Conservation (phyloP, 2,888 invertebrate genomes). For the Apamea sordens region DNA sequence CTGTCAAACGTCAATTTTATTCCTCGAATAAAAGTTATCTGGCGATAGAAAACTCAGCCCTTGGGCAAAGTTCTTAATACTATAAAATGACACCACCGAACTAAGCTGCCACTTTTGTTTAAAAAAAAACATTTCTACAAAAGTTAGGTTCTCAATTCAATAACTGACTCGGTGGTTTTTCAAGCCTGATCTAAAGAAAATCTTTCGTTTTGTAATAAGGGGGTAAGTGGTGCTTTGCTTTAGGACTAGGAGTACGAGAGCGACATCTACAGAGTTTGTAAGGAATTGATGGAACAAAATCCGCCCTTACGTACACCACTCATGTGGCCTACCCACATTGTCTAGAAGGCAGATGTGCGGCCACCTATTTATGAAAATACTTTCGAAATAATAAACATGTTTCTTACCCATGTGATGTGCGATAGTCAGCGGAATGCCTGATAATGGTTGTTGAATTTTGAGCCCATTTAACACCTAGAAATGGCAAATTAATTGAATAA, state of each 20-base stretch:
- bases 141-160: neutral
- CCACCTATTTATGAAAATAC: neutral
- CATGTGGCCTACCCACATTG: neutral
- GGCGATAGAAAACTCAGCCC: too few relatives aligned
- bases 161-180: neutral
- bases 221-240: neutral
- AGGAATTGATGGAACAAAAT: neutral
- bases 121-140: neutral
- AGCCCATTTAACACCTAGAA: slow-evolving; percentile 83
- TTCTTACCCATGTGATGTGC: slow-evolving; percentile 87
- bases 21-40: too few relatives aligned
- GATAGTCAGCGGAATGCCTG: slow-evolving; percentile 84
- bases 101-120: neutral
- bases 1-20: too few relatives aligned
- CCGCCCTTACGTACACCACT: neutral
- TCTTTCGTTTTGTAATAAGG: neutral
- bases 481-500: neutral
- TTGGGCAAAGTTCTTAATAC: neutral
- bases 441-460: slow-evolving; percentile 84
- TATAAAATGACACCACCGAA: neutral
- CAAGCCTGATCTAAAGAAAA: neutral
- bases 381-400: neutral
- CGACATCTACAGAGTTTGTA: neutral
- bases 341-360: neutral
- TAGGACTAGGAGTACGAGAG: neutral